Conservation (phyloP, 2,888 invertebrate species). For the Athrips mouffetella region DNA sequence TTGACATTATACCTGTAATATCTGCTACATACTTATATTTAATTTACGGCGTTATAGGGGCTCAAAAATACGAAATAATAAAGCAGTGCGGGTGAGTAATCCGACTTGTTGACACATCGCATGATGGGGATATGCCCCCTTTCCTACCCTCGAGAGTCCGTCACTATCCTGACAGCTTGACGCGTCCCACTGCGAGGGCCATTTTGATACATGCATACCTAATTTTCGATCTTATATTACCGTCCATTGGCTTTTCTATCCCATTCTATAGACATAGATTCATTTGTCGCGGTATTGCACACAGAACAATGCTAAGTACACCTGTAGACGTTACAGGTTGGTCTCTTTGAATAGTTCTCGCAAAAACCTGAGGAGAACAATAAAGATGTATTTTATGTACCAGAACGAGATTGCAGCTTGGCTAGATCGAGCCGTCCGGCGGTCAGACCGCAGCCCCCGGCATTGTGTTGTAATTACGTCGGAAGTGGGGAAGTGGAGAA, state of each 20-base stretch:
- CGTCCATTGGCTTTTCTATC: constrained; percentile 29
- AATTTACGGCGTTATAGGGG: constrained; percentile 9
- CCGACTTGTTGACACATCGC: constrained; percentile 47
- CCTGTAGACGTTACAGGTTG: constrained; percentile 35
- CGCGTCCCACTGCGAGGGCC: constrained; percentile 21
- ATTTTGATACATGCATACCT: constrained; percentile 24
- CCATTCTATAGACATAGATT: constrained; percentile 14
- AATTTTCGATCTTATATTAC: constrained; percentile 21
- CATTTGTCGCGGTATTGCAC: constrained; percentile 23
- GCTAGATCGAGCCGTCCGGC: constrained; percentile 55
- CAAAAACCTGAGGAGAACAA: constrained; percentile 56
- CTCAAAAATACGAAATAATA: constrained; percentile 19
- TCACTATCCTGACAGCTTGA: constrained; percentile 28
- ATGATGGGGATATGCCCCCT: constrained; percentile 38
- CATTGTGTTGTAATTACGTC: constrained; percentile 68
- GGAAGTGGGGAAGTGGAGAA: constrained; percentile 71
- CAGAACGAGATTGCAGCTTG: constrained; percentile 66
- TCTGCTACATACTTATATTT: not conserved
- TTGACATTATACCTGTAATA: not conserved
- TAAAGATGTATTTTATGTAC: constrained; percentile 63
- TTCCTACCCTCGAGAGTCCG: constrained; percentile 20
- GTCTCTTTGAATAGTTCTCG: constrained; percentile 58
- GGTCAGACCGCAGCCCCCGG: constrained; percentile 58
- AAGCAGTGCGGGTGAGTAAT: constrained; percentile 38
- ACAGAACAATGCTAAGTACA: constrained; percentile 19